These are phyloP conservation scores for Drosophila trichaetosa DNA, from an alignment of 2,888 invertebrate genomes.

Conservation along the genomic window DNA sequence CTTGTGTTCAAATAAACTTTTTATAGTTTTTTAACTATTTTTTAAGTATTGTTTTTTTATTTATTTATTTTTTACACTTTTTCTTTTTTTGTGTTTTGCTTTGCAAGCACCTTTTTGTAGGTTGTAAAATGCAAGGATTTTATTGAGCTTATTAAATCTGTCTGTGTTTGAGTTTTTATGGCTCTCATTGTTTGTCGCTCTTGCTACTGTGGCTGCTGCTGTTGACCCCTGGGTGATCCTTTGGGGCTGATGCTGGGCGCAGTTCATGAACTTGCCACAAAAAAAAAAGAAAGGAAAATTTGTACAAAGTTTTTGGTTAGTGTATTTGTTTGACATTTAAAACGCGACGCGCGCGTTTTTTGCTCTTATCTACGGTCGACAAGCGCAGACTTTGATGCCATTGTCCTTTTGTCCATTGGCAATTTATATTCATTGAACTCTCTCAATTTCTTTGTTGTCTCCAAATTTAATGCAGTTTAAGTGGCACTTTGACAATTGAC, in stretches of 20 bases:
- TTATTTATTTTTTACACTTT: neutral
- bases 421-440: neutral
- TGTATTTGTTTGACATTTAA: constrained; percentile 47
- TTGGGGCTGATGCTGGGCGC: constrained; percentile 27
- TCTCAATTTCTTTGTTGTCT: constrained; percentile 15
- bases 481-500: constrained; percentile 45
- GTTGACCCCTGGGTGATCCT: constrained; percentile 6
- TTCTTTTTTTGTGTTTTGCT: constrained; percentile 6
- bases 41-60: neutral
- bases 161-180: constrained; percentile 28
- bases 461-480: constrained; percentile 2
- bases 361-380: constrained; percentile 3
- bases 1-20: neutral
- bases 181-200: constrained; percentile 37
- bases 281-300: constrained; percentile 71
- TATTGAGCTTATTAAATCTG: constrained; percentile 27
- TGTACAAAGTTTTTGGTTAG: constrained; percentile 45
- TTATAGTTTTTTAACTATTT: neutral
- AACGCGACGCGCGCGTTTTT: constrained; percentile 35
- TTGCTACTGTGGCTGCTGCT: constrained; percentile 25
- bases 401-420: constrained; percentile 1
- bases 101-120: constrained; percentile 18
- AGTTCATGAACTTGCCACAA: constrained; percentile 70
- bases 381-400: neutral
- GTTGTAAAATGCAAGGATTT: constrained; percentile 38